Base-by-base conservation (phyloP, 2,113 vertebrate genomes). In the Cebus imitator region DNA sequence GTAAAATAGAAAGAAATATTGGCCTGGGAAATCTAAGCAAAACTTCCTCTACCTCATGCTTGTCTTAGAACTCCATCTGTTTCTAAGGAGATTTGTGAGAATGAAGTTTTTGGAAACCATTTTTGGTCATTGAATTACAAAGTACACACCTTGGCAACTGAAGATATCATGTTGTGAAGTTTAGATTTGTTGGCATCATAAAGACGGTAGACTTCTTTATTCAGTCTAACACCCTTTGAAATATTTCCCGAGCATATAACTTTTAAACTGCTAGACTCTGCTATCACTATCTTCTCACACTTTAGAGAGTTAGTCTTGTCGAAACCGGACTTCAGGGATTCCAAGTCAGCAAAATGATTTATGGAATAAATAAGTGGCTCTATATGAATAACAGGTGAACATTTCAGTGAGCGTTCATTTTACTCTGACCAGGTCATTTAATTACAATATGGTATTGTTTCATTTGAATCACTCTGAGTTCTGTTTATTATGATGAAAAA, bases 191-290 rank as follows among this genome's bases (percentile, higher is more conserved):
- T 98, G 97, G 96, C 97, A 97, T 96, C 58, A 32, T 52, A 87
- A 86, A 97, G 96, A 97, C 1, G 96, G 95, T 90, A 98, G 97
- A 97, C 96, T 87, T 96, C 95, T 97, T 95, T 92, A 97, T 90
- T 97, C 97, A 90, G 96, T 97, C 97, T 98, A 96, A 97, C 96
- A 97, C 94, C 87, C 76, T 96, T 96, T 82, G 89, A 97, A 98
- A 87, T 96, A 96, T 96, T 98, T 97, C 95, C 94, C 12, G 30
- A 97, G 97, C 40, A 66, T 23, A 30, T 89, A 97, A 98, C 97
- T 97, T 97, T 95, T 96, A 97, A 95, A 95, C 94, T 90, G 97
- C 96, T 97, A 97, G 95, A 97, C 97, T 98, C 70, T 90, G 48
- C 90, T 91, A 58, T 97, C 95, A 92, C 95, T 90, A 55, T 72